These are phyloP conservation scores for Drosophila virilis DNA, from an alignment of 1,140 invertebrate species.

Conservation along the genomic window DNA sequence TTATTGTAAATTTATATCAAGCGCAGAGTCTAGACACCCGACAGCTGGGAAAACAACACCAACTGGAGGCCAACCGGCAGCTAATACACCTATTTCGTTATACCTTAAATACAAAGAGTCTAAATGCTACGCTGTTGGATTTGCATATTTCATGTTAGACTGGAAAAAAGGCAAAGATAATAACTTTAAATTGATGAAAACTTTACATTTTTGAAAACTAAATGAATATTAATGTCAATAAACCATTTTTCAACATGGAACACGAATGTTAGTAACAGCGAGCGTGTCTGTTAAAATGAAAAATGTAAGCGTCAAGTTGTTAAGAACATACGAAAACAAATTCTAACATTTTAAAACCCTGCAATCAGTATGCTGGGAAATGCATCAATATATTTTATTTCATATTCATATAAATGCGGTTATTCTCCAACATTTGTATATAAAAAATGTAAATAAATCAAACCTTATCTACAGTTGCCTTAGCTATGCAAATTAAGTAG, in stretches of 20 bases:
- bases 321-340: not conserved
- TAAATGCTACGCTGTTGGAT: not conserved
- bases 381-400: not conserved
- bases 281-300: not conserved
- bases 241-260: not conserved
- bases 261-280: not conserved
- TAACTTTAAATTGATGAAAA: too few species aligned
- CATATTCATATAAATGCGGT: not conserved
- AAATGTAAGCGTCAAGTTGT: too few species aligned
- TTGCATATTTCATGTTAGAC: not conserved
- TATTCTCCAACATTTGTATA: constrained; percentile 1
- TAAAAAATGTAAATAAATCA: constrained; percentile 3
- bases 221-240: not conserved
- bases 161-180: too few species aligned
- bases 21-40: constrained; percentile 48
- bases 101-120: not conserved
- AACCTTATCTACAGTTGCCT: constrained; percentile 12
- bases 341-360: not conserved
- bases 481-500: constrained; percentile 26
- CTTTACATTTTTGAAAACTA: not conserved
- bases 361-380: too few species aligned
- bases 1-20: constrained; percentile 16
- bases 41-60: constrained; percentile 51
- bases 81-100: not conserved
- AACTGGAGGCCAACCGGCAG: constrained; percentile 17